These are phyloP conservation scores for Drosophila colorata DNA, from an alignment of 2,888 invertebrate genomes.

Conservation along the genomic window DNA sequence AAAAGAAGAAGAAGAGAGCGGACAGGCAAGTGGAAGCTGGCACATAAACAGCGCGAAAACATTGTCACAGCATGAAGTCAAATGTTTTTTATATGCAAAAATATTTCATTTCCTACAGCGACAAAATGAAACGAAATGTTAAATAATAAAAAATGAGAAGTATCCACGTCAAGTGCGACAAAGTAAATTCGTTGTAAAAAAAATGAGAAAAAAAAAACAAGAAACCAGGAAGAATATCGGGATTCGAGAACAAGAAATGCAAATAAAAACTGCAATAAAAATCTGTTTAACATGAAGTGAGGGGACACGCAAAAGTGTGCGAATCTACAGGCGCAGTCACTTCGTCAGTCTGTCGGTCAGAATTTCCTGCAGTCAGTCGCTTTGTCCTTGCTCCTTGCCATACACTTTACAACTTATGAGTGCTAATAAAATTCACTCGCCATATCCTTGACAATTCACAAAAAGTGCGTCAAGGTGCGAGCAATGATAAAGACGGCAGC, in stretches of 20 bases:
- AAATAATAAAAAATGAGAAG: slow-evolving; percentile 64
- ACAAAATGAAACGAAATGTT: slow-evolving; percentile 66
- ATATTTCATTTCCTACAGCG: slow-evolving; percentile 79
- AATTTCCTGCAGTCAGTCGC: slow-evolving; percentile 8
- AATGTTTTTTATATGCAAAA: slow-evolving; percentile 81
- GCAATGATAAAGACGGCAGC: slow-evolving; percentile 52
- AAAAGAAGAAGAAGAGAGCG: slow-evolving; percentile 18
- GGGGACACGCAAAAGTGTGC: slow-evolving; percentile 36
- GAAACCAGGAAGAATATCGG: slow-evolving; percentile 34
- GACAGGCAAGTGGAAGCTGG: slow-evolving; percentile 39
- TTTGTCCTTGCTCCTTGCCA: slow-evolving; percentile 40
- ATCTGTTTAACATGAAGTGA: slow-evolving; percentile 78
- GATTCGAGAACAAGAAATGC: slow-evolving; percentile 46
- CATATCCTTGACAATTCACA: slow-evolving; percentile 63
- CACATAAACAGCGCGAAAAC: slow-evolving; percentile 74
- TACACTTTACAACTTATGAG: slow-evolving; percentile 78
- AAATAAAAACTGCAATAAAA: slow-evolving; percentile 78
- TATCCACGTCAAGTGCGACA: slow-evolving; percentile 40
- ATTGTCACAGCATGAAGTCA: slow-evolving; percentile 79
- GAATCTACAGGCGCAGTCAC: slow-evolving; percentile 36
- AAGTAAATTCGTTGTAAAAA: slow-evolving; percentile 61
- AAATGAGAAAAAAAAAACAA: slow-evolving; percentile 23
- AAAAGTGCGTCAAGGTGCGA: slow-evolving; percentile 69
- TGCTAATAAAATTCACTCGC: slow-evolving; percentile 76
- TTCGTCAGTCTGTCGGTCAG: slow-evolving; percentile 23